Conservation (phyloP, 2,888 invertebrate species). For the Polymixis lichenea region DNA sequence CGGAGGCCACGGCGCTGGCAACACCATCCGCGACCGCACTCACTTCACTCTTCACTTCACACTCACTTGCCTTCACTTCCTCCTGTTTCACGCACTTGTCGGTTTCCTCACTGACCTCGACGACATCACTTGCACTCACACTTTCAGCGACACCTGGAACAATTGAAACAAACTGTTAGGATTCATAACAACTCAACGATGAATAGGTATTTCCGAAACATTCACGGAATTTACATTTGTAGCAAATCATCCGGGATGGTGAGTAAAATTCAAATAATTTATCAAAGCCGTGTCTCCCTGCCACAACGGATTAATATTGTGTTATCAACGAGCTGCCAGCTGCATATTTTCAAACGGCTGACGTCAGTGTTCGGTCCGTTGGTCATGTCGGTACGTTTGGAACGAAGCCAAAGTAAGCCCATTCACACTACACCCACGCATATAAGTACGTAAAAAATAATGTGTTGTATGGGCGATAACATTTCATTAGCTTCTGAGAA, state of each 20-base stretch:
- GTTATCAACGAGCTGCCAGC: constrained; percentile 74
- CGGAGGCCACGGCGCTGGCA: constrained; percentile 90
- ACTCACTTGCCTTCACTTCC: constrained; percentile 83
- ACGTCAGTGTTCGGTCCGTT: constrained; percentile 75
- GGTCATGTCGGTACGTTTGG: constrained; percentile 82
- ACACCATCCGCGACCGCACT: constrained; percentile 88
- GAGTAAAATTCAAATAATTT: constrained; percentile 51
- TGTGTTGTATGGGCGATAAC: constrained; percentile 66
- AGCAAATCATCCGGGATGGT: constrained; percentile 31
- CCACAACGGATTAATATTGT: constrained; percentile 60
- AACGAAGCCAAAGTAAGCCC: constrained; percentile 84
- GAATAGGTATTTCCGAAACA: constrained; percentile 1
- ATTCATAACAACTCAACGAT: neutral
- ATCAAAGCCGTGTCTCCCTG: constrained; percentile 55
- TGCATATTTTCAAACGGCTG: constrained; percentile 78
- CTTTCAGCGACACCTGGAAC: constrained; percentile 87
- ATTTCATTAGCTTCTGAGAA: constrained; percentile 47
- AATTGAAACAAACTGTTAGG: constrained; percentile 67
- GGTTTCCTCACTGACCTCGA: constrained; percentile 84
- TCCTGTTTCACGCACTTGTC: constrained; percentile 87
- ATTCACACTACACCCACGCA: constrained; percentile 85
- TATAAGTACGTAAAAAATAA: constrained; percentile 73
- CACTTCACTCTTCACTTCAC: constrained; percentile 89
- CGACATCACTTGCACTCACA: constrained; percentile 87
- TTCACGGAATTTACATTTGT: constrained; percentile 26